Percentiles rank a stretch among this genome's conserved stretches.
Evolutionary conservation across 2,888 invertebrate genomes (phyloP).

Genomic region (Ophion obscuratus): DNA sequence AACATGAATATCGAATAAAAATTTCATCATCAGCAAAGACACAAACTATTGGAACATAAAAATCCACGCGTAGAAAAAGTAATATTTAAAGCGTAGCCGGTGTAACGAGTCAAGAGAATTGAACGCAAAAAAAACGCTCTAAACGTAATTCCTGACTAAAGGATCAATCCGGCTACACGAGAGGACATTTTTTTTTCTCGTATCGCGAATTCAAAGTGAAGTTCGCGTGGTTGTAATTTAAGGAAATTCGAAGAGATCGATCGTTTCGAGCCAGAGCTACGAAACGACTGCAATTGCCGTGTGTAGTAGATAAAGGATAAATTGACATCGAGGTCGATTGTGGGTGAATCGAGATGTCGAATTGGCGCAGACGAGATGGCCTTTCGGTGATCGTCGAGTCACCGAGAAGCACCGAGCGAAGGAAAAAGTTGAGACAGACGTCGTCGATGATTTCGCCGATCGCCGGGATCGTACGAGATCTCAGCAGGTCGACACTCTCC

Average conservation of each 20-base stretch:
- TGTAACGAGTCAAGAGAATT: background rate
- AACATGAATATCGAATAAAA: background rate
- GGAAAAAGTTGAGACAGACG: conserved; percentile 41
- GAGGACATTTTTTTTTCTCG: background rate
- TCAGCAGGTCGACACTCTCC: conserved; percentile 73
- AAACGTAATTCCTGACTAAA: conserved; percentile 28
- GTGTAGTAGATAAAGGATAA: background rate
- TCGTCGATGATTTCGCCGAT: conserved; percentile 72
- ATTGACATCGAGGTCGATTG: background rate
- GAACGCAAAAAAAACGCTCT: background rate
- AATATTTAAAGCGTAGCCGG: background rate
- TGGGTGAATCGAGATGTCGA: conserved; percentile 35
- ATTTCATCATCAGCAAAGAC: background rate
- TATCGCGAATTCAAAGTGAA: background rate
- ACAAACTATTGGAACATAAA: background rate
- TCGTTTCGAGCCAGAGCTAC: background rate
- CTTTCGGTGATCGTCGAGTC: conserved; percentile 40
- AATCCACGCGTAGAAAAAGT: background rate
- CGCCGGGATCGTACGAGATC: conserved; percentile 72
- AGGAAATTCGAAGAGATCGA: background rate
- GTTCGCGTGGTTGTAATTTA: background rate
- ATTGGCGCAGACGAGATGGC: conserved; percentile 27
- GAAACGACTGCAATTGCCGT: background rate
- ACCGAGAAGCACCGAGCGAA: conserved; percentile 24
- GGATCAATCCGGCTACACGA: background rate